Conservation (phyloP, 2,888 invertebrate species). For the Nebria brevicollis region DNA sequence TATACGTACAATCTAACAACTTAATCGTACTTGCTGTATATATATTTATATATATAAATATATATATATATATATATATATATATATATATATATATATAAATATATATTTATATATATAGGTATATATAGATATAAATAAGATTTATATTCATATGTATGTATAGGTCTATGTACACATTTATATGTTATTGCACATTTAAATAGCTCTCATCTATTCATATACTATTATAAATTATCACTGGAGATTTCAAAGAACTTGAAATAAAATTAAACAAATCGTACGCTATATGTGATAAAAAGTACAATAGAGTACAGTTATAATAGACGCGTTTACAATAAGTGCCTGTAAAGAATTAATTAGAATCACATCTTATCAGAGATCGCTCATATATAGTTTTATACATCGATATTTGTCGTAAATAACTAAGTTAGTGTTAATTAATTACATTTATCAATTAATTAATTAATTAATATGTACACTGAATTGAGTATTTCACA, state of each 20-base stretch:
- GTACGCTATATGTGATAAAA: conserved; percentile 32
- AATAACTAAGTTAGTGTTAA: conserved; percentile 22
- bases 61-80: conserved; percentile 28
- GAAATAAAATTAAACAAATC: conserved; percentile 39
- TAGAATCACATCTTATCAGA: conserved; percentile 59
- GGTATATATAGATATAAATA: conserved; percentile 32
- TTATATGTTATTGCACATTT: conserved; percentile 62
- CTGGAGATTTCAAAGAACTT: conserved; percentile 40
- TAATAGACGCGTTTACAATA: conserved; percentile 40
- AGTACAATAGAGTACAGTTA: conserved; percentile 33
- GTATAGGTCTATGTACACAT: conserved; percentile 33
- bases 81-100: conserved; percentile 26
- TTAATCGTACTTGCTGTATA: conserved; percentile 11
- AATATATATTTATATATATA: conserved; percentile 34
- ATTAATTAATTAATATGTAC: conserved; percentile 30
- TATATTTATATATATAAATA: conserved; percentile 24
- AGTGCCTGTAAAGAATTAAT: conserved; percentile 46
- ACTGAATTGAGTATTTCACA: conserved; percentile 52
- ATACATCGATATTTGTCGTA: conserved; percentile 49
- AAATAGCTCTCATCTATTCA: conserved; percentile 53
- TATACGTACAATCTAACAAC: conserved; percentile 11
- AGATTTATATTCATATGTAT: conserved; percentile 35
- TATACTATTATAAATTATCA: conserved; percentile 44
- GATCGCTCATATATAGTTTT: conserved; percentile 56
- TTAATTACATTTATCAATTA: conserved; percentile 33